Evolutionary conservation across 2,888 invertebrate species (phyloP).

Genomic region (Sialis fuliginosa): DNA sequence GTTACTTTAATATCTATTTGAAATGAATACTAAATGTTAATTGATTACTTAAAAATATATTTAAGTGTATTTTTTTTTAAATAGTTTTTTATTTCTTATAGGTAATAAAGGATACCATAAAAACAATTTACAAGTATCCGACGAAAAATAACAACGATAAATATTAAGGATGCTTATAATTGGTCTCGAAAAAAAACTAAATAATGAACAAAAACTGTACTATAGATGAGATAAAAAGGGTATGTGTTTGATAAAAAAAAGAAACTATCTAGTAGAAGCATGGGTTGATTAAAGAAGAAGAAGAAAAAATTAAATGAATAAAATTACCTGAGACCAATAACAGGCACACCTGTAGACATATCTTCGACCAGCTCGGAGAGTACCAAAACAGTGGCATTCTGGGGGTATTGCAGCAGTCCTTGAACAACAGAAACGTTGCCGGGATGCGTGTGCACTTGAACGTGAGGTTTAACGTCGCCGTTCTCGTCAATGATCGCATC

Average conservation of each 20-base stretch:
- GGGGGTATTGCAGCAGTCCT: constrained; percentile 31
- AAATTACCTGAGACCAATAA: constrained; percentile 42
- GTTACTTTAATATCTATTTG: no score
- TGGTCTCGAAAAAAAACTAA: no score
- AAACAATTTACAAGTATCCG: no score
- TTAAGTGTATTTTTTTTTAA: no score
- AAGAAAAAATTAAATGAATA: neutral
- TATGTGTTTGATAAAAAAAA: neutral
- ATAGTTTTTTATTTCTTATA: no score
- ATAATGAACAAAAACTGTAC: no score
- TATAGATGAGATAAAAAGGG: no score
- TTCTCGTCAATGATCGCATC: constrained; percentile 30
- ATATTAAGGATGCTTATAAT: no score
- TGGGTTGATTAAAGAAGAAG: neutral
- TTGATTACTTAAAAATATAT: no score
- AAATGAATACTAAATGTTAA: no score
- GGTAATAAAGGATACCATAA: no score
- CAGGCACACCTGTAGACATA: constrained; percentile 40
- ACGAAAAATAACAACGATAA: no score
- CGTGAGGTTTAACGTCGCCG: constrained; percentile 32
- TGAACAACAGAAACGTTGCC: constrained; percentile 28
- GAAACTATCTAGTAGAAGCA: neutral
- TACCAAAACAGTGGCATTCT: constrained; percentile 46
- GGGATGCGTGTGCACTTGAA: constrained; percentile 26
- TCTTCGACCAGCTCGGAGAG: constrained; percentile 55